Percentiles rank a stretch among this genome's conserved stretches.
Evolutionary conservation across 2,113 vertebrate species (phyloP).

Genomic region (Machaerirhynchus nigripectus): DNA sequence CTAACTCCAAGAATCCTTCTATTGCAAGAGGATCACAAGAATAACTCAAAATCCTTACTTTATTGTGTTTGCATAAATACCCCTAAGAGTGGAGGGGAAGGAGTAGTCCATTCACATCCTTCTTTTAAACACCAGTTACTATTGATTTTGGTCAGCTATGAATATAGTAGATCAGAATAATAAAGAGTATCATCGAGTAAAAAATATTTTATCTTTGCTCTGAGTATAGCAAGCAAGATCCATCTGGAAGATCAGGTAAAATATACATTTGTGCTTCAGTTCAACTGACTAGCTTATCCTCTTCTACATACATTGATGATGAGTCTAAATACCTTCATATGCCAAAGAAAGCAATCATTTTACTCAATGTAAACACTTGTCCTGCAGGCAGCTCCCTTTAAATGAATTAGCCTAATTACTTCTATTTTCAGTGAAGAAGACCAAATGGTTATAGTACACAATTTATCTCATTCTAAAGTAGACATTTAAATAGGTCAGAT

Average conservation of each 20-base stretch:
- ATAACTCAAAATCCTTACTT: neutral
- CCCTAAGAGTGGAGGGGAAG: neutral
- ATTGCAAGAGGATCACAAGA: neutral
- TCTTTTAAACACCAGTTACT: neutral
- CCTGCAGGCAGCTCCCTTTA: neutral
- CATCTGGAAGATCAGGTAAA: neutral
- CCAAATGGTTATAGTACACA: neutral
- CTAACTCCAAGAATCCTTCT: neutral
- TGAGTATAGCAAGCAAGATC: neutral
- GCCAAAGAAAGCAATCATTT: neutral
- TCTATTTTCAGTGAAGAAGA: conserved; percentile 16
- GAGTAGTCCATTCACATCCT: neutral
- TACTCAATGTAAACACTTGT: neutral
- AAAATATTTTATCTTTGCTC: neutral
- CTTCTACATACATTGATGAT: neutral
- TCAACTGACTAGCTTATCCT: neutral
- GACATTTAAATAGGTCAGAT: conserved; percentile 24
- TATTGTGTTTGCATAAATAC: neutral
- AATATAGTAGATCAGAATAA: neutral
- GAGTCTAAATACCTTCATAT: neutral
- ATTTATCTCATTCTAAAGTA: conserved; percentile 19
- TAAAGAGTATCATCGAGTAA: neutral
- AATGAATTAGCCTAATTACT: conserved; percentile 14
- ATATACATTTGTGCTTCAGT: neutral
- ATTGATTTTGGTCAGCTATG: neutral